Conservation (phyloP, 2,797 vertebrate species). For the Trachurus trachurus region DNA sequence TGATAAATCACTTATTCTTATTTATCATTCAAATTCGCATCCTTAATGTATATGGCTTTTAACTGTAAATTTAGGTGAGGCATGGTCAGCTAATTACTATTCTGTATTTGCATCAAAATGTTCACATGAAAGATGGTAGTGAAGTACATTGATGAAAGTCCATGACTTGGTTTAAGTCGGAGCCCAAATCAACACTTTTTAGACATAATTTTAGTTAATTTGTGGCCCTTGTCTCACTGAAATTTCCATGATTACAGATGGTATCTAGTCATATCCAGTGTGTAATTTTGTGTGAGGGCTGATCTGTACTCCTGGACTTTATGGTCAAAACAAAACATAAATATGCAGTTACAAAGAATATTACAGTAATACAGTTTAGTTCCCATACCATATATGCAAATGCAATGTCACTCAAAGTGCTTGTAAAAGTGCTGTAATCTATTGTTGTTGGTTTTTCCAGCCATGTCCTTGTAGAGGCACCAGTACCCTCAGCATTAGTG, state of each 20-base stretch:
- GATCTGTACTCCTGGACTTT: not conserved
- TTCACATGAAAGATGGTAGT: not conserved
- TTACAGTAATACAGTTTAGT: not conserved
- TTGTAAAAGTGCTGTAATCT: not conserved
- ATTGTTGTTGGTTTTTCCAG: not conserved
- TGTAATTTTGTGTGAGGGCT: not conserved
- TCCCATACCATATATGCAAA: slow-evolving; percentile 32
- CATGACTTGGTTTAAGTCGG: too few relatives aligned
- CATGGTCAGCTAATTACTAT: not conserved
- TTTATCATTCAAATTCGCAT: not conserved
- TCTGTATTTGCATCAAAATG: not conserved
- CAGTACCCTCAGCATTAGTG: slow-evolving; percentile 42
- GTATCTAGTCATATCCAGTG: not conserved
- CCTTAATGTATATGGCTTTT: not conserved
- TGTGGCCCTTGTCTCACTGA: not conserved
- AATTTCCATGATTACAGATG: not conserved
- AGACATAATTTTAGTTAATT: not conserved
- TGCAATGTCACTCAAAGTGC: not conserved
- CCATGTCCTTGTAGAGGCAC: slow-evolving; percentile 12
- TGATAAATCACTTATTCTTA: not conserved
- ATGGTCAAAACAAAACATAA: not conserved
- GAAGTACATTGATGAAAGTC: not conserved
- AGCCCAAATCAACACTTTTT: not conserved
- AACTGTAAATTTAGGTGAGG: not conserved
- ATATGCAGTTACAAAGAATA: not conserved